Evolutionary conservation across 2,888 invertebrate species (phyloP).

Genomic region (Cryptophagus acutangulus): DNA sequence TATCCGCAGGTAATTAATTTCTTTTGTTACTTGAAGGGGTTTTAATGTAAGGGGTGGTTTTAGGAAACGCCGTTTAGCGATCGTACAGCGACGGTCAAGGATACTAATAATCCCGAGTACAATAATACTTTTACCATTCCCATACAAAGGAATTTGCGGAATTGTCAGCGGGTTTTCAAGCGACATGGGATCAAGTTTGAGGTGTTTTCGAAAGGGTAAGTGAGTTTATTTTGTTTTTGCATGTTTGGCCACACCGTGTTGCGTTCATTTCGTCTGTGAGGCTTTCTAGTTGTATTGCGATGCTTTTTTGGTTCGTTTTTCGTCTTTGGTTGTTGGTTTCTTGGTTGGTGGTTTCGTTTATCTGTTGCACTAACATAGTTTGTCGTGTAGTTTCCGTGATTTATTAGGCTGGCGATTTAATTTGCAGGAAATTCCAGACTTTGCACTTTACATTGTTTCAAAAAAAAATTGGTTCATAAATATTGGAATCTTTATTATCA

Average conservation of each 20-base stretch:
- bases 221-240: slow-evolving; percentile 4
- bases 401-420: too few species aligned
- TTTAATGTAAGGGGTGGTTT: slow-evolving; percentile 21
- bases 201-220: slow-evolving; percentile 88
- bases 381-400: too few species aligned
- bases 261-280: too few species aligned
- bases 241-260: neutral
- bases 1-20: slow-evolving; percentile 77
- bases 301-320: slow-evolving; percentile 2
- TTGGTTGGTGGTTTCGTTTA: slow-evolving; percentile 17
- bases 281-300: neutral
- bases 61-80: slow-evolving; percentile 71
- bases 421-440: too few species aligned
- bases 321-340: neutral
- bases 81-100: slow-evolving; percentile 72
- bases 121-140: slow-evolving; percentile 72
- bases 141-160: slow-evolving; percentile 72
- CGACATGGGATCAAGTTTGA: slow-evolving; percentile 86
- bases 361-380: slow-evolving; percentile 7
- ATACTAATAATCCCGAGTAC: slow-evolving; percentile 86
- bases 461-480: too few species aligned
- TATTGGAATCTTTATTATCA: too few species aligned
- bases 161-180: slow-evolving; percentile 83
- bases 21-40: too few species aligned
- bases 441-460: too few species aligned